Conservation (phyloP, 2,888 invertebrate species). For the Drosophila meridionalis region DNA sequence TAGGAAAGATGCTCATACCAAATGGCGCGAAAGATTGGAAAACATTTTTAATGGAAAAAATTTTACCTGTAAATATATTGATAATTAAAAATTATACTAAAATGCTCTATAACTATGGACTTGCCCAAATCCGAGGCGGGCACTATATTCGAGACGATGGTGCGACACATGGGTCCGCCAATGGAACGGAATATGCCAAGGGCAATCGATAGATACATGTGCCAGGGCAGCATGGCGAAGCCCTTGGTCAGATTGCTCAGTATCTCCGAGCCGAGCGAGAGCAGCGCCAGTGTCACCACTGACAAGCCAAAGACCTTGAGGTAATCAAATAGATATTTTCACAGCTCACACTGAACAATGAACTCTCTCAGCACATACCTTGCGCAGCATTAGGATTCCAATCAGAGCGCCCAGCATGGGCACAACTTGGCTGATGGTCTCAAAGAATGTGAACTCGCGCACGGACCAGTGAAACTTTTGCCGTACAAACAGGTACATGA, state of each 20-base stretch:
- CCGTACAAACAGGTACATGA: constrained; percentile 89
- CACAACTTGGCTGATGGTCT: constrained; percentile 86
- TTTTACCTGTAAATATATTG: constrained; percentile 86
- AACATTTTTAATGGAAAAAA: constrained; percentile 89
- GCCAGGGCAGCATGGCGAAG: constrained; percentile 79
- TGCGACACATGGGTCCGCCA: constrained; percentile 82
- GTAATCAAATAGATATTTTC: background rate
- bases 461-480: constrained; percentile 89
- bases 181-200: constrained; percentile 77
- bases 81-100: too few relatives aligned
- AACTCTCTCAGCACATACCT: constrained; percentile 62
- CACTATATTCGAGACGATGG: constrained; percentile 83
- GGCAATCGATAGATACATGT: constrained; percentile 78
- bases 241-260: constrained; percentile 74
- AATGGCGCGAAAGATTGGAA: constrained; percentile 88
- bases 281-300: constrained; percentile 77
- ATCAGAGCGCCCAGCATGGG: constrained; percentile 87
- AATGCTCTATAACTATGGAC: background rate
- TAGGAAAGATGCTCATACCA: constrained; percentile 31
- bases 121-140: constrained; percentile 84
- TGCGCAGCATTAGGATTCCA: constrained; percentile 87
- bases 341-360: background rate
- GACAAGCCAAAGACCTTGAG: constrained; percentile 76
- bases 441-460: constrained; percentile 87
- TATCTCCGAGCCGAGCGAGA: constrained; percentile 76